phyloP scores from a whole-genome alignment of 2,888 invertebrate species.

The Ctena decussata region DNA sequence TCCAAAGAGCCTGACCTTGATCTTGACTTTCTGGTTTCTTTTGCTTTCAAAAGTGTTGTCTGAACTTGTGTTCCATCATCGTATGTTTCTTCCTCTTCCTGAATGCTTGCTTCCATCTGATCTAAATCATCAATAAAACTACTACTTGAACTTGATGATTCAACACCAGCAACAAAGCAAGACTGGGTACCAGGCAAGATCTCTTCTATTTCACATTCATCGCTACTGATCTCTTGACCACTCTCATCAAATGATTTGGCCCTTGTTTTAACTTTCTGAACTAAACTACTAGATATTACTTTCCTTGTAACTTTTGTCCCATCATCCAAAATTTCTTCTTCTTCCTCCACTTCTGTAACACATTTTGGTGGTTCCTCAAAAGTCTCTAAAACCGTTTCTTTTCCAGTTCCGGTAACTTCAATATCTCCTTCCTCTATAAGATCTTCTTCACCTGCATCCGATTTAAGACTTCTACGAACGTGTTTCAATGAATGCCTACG shows the following conservation, averaged over 20 bases:
- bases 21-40: constrained; percentile 64
- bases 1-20: constrained; percentile 74
- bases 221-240: constrained; percentile 62
- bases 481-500: constrained; percentile 75
- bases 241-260: constrained; percentile 77
- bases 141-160: constrained; percentile 46
- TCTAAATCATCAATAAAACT: constrained; percentile 69
- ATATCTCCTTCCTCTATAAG: constrained; percentile 72
- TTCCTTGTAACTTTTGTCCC: constrained; percentile 79
- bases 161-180: constrained; percentile 71
- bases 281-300: constrained; percentile 80
- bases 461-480: constrained; percentile 67
- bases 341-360: constrained; percentile 74
- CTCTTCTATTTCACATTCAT: constrained; percentile 79
- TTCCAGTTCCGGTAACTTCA: constrained; percentile 62
- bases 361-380: constrained; percentile 73
- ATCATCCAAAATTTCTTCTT: constrained; percentile 79
- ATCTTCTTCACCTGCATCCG: constrained; percentile 75
- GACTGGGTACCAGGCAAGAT: constrained; percentile 81
- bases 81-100: constrained; percentile 66
- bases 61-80: constrained; percentile 72
- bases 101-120: constrained; percentile 65
- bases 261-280: constrained; percentile 77
- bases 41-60: constrained; percentile 67
- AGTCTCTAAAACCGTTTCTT: constrained; percentile 70